These are phyloP conservation scores for Stigmatopora argus DNA, from an alignment of 2,113 vertebrate species.

Conservation along the genomic window DNA sequence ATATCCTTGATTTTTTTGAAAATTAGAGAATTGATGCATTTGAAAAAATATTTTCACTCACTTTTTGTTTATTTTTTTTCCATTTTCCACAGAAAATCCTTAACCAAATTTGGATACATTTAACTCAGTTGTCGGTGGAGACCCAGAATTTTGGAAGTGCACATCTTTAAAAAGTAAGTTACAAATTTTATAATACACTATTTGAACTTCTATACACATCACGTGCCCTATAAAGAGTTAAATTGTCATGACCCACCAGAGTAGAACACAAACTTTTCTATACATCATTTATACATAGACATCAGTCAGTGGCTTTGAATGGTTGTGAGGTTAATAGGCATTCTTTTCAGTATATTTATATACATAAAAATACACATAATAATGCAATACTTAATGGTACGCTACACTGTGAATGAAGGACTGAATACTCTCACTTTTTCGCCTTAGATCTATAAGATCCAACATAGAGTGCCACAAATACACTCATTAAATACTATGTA, in stretches of 20 bases:
- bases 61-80: too few relatives aligned
- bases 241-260: neutral
- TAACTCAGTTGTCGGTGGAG: too few relatives aligned
- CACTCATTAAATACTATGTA: slow-evolving; percentile 72
- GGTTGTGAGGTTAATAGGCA: neutral
- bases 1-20: too few relatives aligned
- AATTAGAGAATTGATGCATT: too few relatives aligned
- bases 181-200: neutral
- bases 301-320: neutral
- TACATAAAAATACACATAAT: slow-evolving; percentile 4
- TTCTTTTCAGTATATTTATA: neutral
- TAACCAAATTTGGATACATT: too few relatives aligned
- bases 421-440: slow-evolving; percentile 23
- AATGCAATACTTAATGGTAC: slow-evolving; percentile 19
- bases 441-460: slow-evolving; percentile 76
- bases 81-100: too few relatives aligned
- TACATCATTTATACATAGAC: neutral
- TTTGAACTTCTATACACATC: neutral
- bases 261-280: neutral
- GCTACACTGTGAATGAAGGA: slow-evolving; percentile 20
- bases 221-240: neutral
- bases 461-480: slow-evolving; percentile 68
- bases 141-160: neutral
- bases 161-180: neutral
- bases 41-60: too few relatives aligned